These are phyloP conservation scores for Blastomussa wellsi DNA, from an alignment of 92 coral and sea anemone genomes.

Conservation along the genomic window DNA sequence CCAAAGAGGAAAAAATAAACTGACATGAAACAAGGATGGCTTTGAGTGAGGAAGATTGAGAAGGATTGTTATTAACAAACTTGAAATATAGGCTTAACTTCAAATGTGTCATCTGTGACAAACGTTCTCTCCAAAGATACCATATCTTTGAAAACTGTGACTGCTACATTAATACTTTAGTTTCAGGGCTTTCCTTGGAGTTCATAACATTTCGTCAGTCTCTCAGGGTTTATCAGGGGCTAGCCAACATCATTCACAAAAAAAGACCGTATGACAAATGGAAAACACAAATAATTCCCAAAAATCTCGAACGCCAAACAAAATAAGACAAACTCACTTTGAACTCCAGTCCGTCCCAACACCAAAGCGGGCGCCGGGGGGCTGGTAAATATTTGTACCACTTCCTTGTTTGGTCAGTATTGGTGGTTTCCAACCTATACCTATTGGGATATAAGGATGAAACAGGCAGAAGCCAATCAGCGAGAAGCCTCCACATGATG, in stretches of 20 bases:
- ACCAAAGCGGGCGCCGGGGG: slow-evolving; percentile 89
- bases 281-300: not conserved
- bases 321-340: slow-evolving; percentile 68
- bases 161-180: too few species aligned
- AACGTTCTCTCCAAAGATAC: too few species aligned
- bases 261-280: not conserved
- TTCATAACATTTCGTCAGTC: too few species aligned
- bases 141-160: too few species aligned
- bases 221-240: too few species aligned
- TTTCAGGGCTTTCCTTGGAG: too few species aligned
- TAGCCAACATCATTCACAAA: not conserved
- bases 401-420: slow-evolving; percentile 84
- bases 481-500: not conserved
- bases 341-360: slow-evolving; percentile 94
- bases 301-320: not conserved
- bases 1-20: too few species aligned
- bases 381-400: slow-evolving; percentile 87
- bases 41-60: too few species aligned
- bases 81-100: too few species aligned
- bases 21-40: too few species aligned
- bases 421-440: slow-evolving; percentile 87
- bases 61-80: too few species aligned
- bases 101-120: too few species aligned
- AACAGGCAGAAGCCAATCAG: not conserved
- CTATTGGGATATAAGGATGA: not conserved